A percentile compares a stretch with the other conserved stretches of the same genome.
These are phyloP conservation scores for Melolontha melolontha DNA, from an alignment of 2,888 invertebrate species.

Conservation along the genomic window DNA sequence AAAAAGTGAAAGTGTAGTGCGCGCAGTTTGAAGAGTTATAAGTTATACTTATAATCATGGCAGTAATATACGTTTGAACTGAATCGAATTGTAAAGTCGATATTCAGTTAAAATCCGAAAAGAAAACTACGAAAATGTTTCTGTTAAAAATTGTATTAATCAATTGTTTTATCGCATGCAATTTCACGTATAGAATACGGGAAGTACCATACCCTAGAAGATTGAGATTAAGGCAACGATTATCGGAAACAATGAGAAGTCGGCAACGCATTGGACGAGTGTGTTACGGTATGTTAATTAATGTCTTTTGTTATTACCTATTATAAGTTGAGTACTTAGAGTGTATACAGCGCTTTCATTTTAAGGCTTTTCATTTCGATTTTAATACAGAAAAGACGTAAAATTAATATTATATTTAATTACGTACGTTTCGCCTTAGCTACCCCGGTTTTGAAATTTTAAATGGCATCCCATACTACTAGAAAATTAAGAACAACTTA, in stretches of 20 bases:
- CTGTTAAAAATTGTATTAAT: conserved; percentile 12
- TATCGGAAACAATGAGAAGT: conserved; percentile 42
- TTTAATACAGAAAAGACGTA: too few relatives aligned
- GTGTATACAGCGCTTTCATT: too few relatives aligned
- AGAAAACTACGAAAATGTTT: conserved; percentile 13
- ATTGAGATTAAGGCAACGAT: conserved; percentile 38
- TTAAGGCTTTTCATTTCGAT: too few relatives aligned
- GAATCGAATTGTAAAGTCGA: background rate
- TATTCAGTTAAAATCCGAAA: background rate
- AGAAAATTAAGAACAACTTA: too few relatives aligned
- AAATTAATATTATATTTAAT: too few relatives aligned
- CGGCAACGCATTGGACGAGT: conserved; percentile 44
- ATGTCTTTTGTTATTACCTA: background rate
- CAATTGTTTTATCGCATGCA: conserved; percentile 2
- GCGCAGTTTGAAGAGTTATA: background rate
- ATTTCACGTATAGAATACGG: conserved; percentile 17
- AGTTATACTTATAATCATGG: conserved; percentile 12
- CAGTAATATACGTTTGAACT: background rate
- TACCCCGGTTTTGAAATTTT: too few relatives aligned
- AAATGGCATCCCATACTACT: too few relatives aligned
- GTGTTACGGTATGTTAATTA: conserved; percentile 50
- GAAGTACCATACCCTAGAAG: conserved; percentile 13
- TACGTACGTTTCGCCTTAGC: too few relatives aligned
- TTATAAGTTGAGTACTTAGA: too few relatives aligned
- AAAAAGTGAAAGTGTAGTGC: conserved; percentile 16